Conservation (phyloP, 1,140 invertebrate species). For the Holcopasites calliopsidis region DNA sequence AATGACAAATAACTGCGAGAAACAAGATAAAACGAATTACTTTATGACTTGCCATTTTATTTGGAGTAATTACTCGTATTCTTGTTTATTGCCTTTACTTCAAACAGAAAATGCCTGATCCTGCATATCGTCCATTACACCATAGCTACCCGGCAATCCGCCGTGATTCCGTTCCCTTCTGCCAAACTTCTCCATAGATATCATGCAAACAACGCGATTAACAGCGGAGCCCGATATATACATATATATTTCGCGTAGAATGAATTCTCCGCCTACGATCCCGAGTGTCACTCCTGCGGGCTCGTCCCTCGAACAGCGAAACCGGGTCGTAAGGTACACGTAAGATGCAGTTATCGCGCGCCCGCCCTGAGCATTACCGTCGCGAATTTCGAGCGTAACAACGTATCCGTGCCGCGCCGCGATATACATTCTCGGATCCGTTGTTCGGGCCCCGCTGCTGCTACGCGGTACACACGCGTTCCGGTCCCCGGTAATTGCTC, state of each 20-base stretch:
- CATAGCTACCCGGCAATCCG: not conserved
- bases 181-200: not conserved
- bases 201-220: not conserved
- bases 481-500: constrained; percentile 59
- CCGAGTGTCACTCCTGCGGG: constrained; percentile 35
- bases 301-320: constrained; percentile 47
- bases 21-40: too few relatives aligned
- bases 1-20: too few relatives aligned
- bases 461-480: constrained; percentile 54
- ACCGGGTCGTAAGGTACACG: constrained; percentile 56
- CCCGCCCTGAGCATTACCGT: constrained; percentile 47
- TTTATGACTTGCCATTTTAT: too few relatives aligned
- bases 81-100: too few relatives aligned
- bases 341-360: constrained; percentile 61
- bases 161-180: not conserved
- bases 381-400: constrained; percentile 59
- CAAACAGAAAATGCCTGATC: too few relatives aligned
- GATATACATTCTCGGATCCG: constrained; percentile 53
- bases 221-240: too few relatives aligned
- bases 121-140: too few relatives aligned
- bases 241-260: constrained; percentile 41
- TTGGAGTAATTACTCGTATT: too few relatives aligned
- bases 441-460: not conserved
- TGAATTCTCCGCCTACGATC: constrained; percentile 56
- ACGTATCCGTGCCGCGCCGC: constrained; percentile 53